Conservation (phyloP, 2,797 vertebrate genomes). For the Scarus forsteni region DNA sequence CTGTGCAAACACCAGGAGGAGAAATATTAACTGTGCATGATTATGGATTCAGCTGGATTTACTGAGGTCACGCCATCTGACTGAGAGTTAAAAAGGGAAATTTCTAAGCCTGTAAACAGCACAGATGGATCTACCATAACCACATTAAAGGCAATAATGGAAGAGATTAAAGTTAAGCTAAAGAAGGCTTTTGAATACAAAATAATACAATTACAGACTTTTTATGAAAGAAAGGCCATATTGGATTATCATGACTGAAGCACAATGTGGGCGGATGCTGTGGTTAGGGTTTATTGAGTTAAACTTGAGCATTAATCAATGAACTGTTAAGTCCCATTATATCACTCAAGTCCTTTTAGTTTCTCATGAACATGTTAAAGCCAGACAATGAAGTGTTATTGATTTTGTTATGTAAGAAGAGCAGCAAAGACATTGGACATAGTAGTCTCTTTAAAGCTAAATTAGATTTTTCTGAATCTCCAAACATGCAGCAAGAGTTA, state of each 20-base stretch:
- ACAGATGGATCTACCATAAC: neutral
- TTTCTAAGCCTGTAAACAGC: neutral
- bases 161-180: neutral
- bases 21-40: neutral
- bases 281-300: neutral
- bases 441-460: too few species aligned
- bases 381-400: too few species aligned
- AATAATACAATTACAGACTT: neutral
- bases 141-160: neutral
- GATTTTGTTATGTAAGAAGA: too few species aligned
- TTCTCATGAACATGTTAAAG: too few species aligned
- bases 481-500: too few species aligned
- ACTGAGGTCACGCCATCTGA: neutral
- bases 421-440: too few species aligned
- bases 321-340: neutral
- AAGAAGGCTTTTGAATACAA: neutral
- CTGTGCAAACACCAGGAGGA: neutral
- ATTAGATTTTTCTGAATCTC: too few species aligned
- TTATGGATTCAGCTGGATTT: slow-evolving; percentile 1
- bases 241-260: neutral
- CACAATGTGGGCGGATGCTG: neutral
- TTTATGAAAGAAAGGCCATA: neutral
- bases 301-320: neutral
- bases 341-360: too few species aligned
- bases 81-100: neutral